These are phyloP conservation scores for Bathynomus jamesi DNA, from an alignment of 1,140 invertebrate species.

Conservation along the genomic window DNA sequence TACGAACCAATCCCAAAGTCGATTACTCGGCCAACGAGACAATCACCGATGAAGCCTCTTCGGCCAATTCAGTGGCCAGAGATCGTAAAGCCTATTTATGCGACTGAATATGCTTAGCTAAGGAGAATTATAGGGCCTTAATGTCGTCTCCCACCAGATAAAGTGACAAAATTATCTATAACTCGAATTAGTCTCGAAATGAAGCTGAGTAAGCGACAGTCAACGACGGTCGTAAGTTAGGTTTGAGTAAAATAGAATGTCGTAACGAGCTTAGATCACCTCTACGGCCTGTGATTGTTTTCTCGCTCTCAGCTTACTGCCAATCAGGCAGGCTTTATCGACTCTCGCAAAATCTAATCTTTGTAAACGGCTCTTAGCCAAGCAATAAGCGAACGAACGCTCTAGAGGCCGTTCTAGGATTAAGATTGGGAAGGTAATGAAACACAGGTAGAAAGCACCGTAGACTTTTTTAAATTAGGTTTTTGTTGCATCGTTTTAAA, in stretches of 20 bases:
- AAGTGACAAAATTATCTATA: slow-evolving; percentile 25
- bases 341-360: slow-evolving; percentile 32
- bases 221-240: slow-evolving; percentile 19
- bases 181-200: slow-evolving; percentile 13
- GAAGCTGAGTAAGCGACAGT: slow-evolving; percentile 21
- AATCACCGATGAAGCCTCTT: slow-evolving; percentile 24
- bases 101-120: slow-evolving; percentile 26
- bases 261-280: slow-evolving; percentile 8
- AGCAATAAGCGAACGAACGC: slow-evolving; percentile 23
- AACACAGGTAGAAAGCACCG: neutral
- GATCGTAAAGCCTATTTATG: slow-evolving; percentile 19
- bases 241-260: slow-evolving; percentile 5
- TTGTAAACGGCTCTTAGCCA: slow-evolving; percentile 26
- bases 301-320: slow-evolving; percentile 28
- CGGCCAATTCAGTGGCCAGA: slow-evolving; percentile 16
- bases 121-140: slow-evolving; percentile 24
- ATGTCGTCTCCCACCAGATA: slow-evolving; percentile 17
- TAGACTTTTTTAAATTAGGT: too few relatives aligned
- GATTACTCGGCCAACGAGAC: slow-evolving; percentile 29
- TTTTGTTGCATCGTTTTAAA: too few relatives aligned
- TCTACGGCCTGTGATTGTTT: slow-evolving; percentile 23
- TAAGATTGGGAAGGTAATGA: neutral
- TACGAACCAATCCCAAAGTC: slow-evolving; percentile 29
- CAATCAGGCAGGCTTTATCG: slow-evolving; percentile 34
- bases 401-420: slow-evolving; percentile 19